phyloP scores from a whole-genome alignment of 1,140 invertebrate genomes.

The Drosophila varians region DNA sequence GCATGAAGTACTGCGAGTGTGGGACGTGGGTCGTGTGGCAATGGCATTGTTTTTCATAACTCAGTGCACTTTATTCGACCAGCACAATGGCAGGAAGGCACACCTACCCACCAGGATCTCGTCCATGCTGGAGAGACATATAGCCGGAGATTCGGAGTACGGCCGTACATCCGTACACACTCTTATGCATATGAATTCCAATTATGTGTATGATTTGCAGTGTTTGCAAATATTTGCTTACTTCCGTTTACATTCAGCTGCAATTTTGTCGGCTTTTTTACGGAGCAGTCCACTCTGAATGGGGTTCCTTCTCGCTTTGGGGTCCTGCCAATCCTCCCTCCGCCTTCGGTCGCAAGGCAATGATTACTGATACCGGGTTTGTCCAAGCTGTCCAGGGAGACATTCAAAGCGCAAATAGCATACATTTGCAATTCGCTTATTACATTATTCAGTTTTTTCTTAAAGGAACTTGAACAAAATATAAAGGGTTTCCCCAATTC shows the following conservation, averaged over 20 bases:
- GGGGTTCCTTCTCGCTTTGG: neutral
- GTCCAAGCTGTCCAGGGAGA: too few species aligned
- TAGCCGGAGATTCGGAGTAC: neutral
- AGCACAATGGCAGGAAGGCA: constrained; percentile 46
- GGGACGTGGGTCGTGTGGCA: constrained; percentile 29
- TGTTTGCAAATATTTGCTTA: constrained; percentile 73
- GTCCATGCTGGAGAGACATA: constrained; percentile 4
- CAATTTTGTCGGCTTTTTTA: constrained; percentile 69
- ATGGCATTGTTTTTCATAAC: constrained; percentile 74
- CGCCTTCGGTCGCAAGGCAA: too few species aligned
- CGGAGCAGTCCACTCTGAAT: neutral
- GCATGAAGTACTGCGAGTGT: constrained; percentile 32
- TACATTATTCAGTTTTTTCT: too few species aligned
- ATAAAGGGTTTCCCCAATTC: too few species aligned
- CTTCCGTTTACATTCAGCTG: constrained; percentile 67
- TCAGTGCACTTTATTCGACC: constrained; percentile 57
- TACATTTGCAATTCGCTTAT: too few species aligned
- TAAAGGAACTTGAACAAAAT: too few species aligned
- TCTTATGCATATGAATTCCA: constrained; percentile 62
- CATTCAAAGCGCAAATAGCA: too few species aligned
- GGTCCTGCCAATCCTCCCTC: too few species aligned
- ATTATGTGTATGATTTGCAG: constrained; percentile 78
- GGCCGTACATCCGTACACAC: constrained; percentile 4
- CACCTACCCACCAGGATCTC: neutral
- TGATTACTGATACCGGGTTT: too few species aligned